Conservation (phyloP, 2,888 invertebrate genomes). For the Eudemis profundana region DNA sequence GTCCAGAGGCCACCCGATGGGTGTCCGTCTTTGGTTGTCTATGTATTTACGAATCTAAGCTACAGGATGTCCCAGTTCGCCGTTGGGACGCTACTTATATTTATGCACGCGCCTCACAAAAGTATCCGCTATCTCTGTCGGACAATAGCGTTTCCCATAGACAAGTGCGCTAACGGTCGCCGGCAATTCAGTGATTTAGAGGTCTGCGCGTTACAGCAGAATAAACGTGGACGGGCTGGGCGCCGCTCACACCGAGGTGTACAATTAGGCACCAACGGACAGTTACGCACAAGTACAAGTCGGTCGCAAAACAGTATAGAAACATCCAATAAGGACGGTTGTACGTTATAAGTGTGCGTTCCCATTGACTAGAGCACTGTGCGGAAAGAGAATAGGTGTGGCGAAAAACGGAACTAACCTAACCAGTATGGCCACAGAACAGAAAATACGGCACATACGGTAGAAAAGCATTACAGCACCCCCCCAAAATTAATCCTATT, state of each 20-base stretch:
- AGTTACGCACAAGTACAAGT: no score
- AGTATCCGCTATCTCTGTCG: slow-evolving; percentile 55
- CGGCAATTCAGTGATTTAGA: slow-evolving; percentile 81
- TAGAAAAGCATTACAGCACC: no score
- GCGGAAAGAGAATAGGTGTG: no score
- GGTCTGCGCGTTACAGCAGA: slow-evolving; percentile 66
- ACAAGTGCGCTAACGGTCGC: slow-evolving; percentile 80
- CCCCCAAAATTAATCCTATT: no score
- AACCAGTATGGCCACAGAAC: no score
- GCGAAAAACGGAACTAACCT: no score
- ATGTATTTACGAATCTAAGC: background rate
- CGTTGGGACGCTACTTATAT: slow-evolving; percentile 13
- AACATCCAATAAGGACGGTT: no score
- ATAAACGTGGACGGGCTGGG: slow-evolving; percentile 66
- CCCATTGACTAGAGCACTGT: no score
- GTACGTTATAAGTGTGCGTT: no score
- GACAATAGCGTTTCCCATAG: slow-evolving; percentile 70
- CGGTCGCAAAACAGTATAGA: no score
- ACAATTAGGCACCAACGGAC: no score
- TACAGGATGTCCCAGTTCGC: slow-evolving; percentile 16
- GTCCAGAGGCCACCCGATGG: background rate
- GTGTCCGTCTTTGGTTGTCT: background rate
- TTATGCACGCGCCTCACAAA: slow-evolving; percentile 50
- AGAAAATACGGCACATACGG: no score
- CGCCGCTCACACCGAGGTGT: slow-evolving; percentile 56